Evolutionary conservation across 2,113 vertebrate genomes (phyloP).

Genomic region (Gobio gobio): DNA sequence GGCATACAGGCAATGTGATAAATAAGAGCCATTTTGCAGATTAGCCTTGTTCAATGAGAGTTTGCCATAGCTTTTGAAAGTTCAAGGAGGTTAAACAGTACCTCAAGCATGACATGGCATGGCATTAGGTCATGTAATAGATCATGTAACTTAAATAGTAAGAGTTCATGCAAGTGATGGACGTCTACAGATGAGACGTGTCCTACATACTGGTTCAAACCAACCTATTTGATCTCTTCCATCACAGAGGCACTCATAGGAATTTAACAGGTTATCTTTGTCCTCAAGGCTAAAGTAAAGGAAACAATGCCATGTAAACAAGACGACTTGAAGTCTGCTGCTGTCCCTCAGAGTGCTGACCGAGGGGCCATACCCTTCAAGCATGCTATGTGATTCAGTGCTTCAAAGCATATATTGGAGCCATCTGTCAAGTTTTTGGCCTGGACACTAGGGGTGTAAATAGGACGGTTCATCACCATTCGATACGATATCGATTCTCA

Average conservation of each 20-base stretch:
- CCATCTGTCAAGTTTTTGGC: too few species aligned
- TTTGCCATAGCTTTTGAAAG: background rate
- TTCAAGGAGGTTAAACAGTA: conserved; percentile 4
- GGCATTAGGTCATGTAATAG: background rate
- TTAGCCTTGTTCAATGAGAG: background rate
- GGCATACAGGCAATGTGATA: background rate
- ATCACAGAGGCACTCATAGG: background rate
- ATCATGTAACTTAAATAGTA: conserved; percentile 17
- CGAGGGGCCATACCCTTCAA: too few species aligned
- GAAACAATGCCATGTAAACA: conserved; percentile 47
- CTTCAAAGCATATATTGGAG: background rate
- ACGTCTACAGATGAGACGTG: conserved; percentile 17
- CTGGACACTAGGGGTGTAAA: too few species aligned
- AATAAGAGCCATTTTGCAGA: background rate
- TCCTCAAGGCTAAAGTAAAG: conserved; percentile 46
- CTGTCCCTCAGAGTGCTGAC: too few species aligned
- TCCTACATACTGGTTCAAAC: background rate
- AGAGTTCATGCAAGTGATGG: conserved; percentile 3
- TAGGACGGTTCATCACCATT: too few species aligned
- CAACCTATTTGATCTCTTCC: background rate
- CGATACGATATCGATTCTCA: too few species aligned
- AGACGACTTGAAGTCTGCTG: conserved; percentile 20
- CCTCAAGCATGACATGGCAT: background rate
- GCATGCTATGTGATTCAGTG: too few species aligned
- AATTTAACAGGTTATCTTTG: conserved; percentile 51